Base-by-base conservation (phyloP, 2,113 vertebrate species). In the Peromyscus leucopus region DNA sequence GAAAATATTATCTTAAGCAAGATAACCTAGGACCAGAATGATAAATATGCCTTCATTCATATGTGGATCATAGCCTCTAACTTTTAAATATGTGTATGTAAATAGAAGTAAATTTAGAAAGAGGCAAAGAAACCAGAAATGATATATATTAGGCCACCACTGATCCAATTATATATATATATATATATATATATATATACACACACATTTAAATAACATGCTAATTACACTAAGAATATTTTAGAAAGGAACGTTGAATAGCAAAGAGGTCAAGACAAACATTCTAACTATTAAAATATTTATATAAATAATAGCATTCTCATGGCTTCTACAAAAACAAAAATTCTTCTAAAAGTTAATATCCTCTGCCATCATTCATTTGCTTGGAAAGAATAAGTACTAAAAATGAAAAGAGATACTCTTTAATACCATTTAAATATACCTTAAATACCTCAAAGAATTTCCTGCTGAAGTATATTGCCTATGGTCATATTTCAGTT, bases 381-480 rank as follows among this genome's bases (percentile, higher is more conserved):
- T 85, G 17, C 24, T 28, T 65, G 31, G 57, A 94, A 79, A 93
- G 28, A 89, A 48, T 46, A 90, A 94, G 39, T 12, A 84, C 4
- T 26, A 46, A 87, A 6, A 13, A 89, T 31, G 33, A 61, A 86
- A 95, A 55, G 13, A 48, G 57, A 78, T 24, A 90, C 22, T 95
- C 22, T 79, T 15, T 65, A 92, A 86, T 17, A 42, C 42, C 78
- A 5, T 24, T 93, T 83, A 78, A 91, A 90, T 39, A 76, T 55
- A 55, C 55, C 19, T 92, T 74, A 79, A 90, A 42, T 51, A 79
- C 78, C 19, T 91, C 51, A 92, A 93, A 72, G 12, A 95, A 74
- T 36, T 96, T n/a, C 83, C 72, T 84, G 65, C n/a, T 57, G 94
- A 78, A 26, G 55, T 86, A 42, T 15, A 89, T 24, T 80, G 16